Base-by-base conservation (phyloP, 2,113 vertebrate genomes). In the Otolemur garnettii region DNA sequence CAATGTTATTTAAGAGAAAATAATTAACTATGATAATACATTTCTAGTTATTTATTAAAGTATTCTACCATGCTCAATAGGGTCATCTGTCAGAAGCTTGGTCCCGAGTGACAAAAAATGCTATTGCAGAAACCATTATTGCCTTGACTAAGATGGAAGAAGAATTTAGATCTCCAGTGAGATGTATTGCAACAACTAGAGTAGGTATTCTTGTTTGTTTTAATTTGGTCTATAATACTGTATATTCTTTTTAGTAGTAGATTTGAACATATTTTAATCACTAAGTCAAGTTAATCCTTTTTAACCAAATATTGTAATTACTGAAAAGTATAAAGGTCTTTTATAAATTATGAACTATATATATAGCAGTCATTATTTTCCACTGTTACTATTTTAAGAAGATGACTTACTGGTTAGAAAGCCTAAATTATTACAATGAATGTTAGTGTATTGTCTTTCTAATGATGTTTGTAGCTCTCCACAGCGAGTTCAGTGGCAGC, bases 111-210 rank as follows among this genome's bases (percentile, higher is more conserved):
- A 99, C 99, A 55, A 99, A 99, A 98, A 99, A 99, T 83, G 99
- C 99, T 93, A 99, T 99, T 89, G 99, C 99, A 55, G 99, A 99
- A 98, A 99, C 99, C 94, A 99, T 99, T 97, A 99, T 99, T 97
- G 99, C 99, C 59, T 98, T 99, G 97, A 99, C 99, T 96, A 99
- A 99, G 98, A 99, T 99, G 99, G 99, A 99, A 97, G 99, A 99
- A 98, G 99, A 99, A 95, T 99, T 99, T 94, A 98, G 99, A 62
- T 99, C 99, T 71, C 99, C 99, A 35, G 99, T 99, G 80, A 99
- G 99, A 97, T 99, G 99, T 96, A 99, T 99, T 82, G 99, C 99
- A 96, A 99, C 99, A 97, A 99, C 99, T 79, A 99, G 99, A 98
- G 99, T 99, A 98, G 97, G 98, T 50, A 59, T 91, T 77, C n/a